Evolutionary conservation across 2,888 invertebrate genomes (phyloP), one percentile per base, ranked within the genome.

Genomic region (Drosophila subsilvestris): DNA sequence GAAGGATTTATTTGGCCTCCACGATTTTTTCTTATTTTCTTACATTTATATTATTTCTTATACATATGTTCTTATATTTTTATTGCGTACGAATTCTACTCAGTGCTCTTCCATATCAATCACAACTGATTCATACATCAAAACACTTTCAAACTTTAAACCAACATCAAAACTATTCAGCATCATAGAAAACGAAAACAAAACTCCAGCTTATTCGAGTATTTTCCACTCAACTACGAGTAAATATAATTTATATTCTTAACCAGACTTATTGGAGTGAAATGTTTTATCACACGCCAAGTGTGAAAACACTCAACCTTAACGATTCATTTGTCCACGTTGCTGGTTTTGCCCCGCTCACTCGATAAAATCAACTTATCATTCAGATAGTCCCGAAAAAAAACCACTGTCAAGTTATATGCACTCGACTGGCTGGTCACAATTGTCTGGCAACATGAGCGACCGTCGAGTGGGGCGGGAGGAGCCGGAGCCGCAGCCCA

Each of bases 391-490:
- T 7, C 7, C 6, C 37, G 2, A 37, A 32, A 32, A 37, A 20
- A 51, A n/a, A 63, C 20, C 42, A 20, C 27, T 17, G 43, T 43
- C 62, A 59, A 63, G 48, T 29, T 63, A 5, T 54, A 32, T 20
- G 27, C 50, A 76, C 73, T 75, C 27, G 32, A 51, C 32, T 45
- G 37, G 47, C 55, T 45, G 49, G 37, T 47, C 27, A 10, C 49
- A 59, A 71, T 29, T 71, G 61, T n/a, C 37, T 37, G 29, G 18
- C 45, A 32, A 47, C 22, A 51, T 17, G 62, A 32, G 22, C 32
- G 22, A 20, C 17, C 17, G 10, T 62, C 18, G 27, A 62, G 47
- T 22, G 20, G 42, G 20, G 42, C 6, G 37, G 37, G 37, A n/a
- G 37, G 14, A 32, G 32, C 32, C 1, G 63, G 14, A 57, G 37